Conservation (phyloP, 2,113 vertebrate species). For the Mustela lutreola region DNA sequence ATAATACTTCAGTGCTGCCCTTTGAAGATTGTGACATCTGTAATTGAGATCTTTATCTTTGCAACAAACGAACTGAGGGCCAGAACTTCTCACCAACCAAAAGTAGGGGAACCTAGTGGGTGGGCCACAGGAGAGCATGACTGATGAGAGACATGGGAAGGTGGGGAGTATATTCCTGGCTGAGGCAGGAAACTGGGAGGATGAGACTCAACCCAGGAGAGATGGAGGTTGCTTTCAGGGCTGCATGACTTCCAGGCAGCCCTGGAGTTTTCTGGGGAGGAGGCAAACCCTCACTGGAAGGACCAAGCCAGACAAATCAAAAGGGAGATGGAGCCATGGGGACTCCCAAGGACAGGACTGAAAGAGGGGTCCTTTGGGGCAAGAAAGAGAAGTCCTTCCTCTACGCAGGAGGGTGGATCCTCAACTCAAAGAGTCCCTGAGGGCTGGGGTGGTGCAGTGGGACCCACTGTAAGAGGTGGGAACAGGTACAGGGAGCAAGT, state of each 20-base stretch:
- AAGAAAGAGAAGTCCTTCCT: background rate
- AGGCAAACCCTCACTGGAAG: background rate
- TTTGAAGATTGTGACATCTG: constrained; percentile 45
- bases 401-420: background rate
- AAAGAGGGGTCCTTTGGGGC: background rate
- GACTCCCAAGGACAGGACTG: no score
- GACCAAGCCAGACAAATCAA: background rate
- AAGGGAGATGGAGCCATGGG: background rate
- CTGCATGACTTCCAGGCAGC: no score
- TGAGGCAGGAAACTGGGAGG: background rate
- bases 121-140: background rate
- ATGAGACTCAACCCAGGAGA: background rate
- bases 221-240: accelerated
- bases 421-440: no score
- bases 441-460: background rate
- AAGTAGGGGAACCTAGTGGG: background rate
- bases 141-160: background rate
- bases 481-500: background rate
- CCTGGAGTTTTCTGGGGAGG: background rate
- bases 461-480: background rate
- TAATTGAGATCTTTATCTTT: constrained; percentile 59
- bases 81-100: background rate
- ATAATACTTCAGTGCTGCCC: background rate
- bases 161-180: background rate
- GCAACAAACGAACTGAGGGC: background rate